Evolutionary conservation across 2,888 invertebrate genomes (phyloP), one percentile per base, ranked within the genome.

Genomic region (Pomacea canaliculata): DNA sequence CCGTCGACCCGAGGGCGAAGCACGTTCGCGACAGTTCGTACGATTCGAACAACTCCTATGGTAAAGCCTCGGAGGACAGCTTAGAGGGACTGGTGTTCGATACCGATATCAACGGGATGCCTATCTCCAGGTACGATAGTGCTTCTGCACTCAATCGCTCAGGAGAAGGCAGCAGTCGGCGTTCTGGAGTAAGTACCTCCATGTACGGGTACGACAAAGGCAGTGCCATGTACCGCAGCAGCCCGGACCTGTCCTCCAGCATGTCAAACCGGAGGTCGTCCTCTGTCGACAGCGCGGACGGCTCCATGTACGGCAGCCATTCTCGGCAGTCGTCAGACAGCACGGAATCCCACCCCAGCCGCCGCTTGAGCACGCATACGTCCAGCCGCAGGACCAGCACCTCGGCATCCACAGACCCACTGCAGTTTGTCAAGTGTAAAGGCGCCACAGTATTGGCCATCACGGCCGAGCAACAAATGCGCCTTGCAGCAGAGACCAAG

Each of bases 401-500:
- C 16, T 56, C 37, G 37, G 78, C 83, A 0, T 71, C 80, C 3
- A 71, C 80, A 18, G 87, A 91, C 78, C 89, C 90, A 2, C 81
- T 90, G 70, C 90, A 90, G 85, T 91, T 90, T 82, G 83, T 90
- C 63, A 87, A 89, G 80, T 75, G 78, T 18, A 82, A 82, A 65
- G 80, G 83, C 23, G 85, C 86, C 27, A 82, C 82, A 9, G 82
- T 84, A 13, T 76, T 90, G 72, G 87, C 89, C 7, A 82, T 84
- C 76, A 79, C 83, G 59, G 90, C 90, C 0, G 83, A 85, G 70
- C 86, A 88, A 70, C 87, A 88, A 78, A 86, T 90, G 37, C 82
- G 86, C 59, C 79, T 84, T 4, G 85, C 85, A 9, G 85, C 87
- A 59, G 84, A 84, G 70, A 82, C 85, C 65, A 82, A 80, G 67